Base-by-base conservation (phyloP, 2,797 vertebrate genomes). In the Sebastolobus alascanus region DNA sequence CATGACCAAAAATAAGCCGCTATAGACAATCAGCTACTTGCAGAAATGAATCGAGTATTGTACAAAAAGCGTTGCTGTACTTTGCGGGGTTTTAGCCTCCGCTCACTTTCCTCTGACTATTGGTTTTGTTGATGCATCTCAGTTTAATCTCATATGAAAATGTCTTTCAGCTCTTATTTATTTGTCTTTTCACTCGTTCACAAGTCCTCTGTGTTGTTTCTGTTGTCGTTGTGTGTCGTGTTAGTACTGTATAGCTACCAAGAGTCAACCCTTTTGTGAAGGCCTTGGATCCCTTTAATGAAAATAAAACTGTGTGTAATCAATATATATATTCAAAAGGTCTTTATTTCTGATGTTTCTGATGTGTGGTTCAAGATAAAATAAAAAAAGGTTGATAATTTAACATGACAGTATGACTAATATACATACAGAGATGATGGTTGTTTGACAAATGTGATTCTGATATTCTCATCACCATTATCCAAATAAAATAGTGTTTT, bases 271-370 rank as follows among this genome's bases (percentile, higher is more conserved):
- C 87, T 91, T 95, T 94, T 92, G 93, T 94, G 92, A 94, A 93
- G 89, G 91, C 93, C 93, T 92, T 94, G 93, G 91, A 94, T 92
- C 94, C 95, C 94, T 96, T 95, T 95, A 95, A 95, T 90, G 90
- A 95, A 85, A 95, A 94, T 92, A 84, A 92, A 94, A 85, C 31
- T 76, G 83, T 92, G 87, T 91, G 90, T 85, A 77, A 88, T 84
- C 68, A 78, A 84, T 65, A 63, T 73, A 8, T 71, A 52, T 56
- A 22, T 50, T 54, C 50, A n/a, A 54, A 25, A 66, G 5, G 31
- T 65, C 22, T 82, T 74, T 46, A 2, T 86, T 87, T 85, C 29
- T 73, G 11, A 22, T n/a, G 2, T 86, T 84, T 84, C 31, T 75
- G 16, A 31, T 43, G 4, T 29, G 31, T 60, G 50, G 46, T 31